Percentiles rank a stretch among this genome's conserved stretches.
These are phyloP conservation scores for Pedionomus torquatus DNA, from an alignment of 2,113 vertebrate genomes.

Conservation along the genomic window DNA sequence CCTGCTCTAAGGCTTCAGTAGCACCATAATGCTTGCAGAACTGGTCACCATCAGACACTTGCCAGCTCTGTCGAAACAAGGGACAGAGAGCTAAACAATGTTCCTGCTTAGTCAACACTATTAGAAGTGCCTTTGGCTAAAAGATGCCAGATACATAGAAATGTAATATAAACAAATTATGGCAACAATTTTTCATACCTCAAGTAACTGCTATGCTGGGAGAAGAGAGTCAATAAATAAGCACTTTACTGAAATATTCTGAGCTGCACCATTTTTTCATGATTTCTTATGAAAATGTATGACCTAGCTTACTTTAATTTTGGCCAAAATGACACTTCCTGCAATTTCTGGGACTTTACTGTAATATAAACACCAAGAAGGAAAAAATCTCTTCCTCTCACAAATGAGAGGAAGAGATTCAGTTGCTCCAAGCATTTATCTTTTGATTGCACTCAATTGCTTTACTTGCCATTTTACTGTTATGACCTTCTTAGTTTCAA, in stretches of 20 bases:
- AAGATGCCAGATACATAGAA: not conserved
- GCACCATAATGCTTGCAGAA: not conserved
- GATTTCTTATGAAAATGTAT: not conserved
- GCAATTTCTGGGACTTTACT: not conserved
- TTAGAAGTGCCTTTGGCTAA: not conserved
- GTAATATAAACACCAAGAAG: not conserved
- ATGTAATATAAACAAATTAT: not conserved
- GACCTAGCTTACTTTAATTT: not conserved
- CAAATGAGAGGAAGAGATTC: not conserved
- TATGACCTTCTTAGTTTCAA: not conserved
- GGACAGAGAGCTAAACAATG: not conserved
- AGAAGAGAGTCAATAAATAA: not conserved
- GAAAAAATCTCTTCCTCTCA: not conserved
- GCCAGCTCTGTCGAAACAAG: not conserved
- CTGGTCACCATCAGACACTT: not conserved
- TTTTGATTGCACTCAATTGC: not conserved
- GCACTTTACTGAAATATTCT: not conserved
- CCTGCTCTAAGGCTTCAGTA: not conserved
- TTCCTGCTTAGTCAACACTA: not conserved
- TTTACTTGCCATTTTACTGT: not conserved
- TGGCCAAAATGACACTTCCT: not conserved
- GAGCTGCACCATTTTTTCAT: not conserved
- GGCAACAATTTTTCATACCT: not conserved
- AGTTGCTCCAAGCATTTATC: not conserved
- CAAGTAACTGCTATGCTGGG: not conserved